phyloP scores from a whole-genome alignment of 2,113 vertebrate species.

The Zootoca vivipara region DNA sequence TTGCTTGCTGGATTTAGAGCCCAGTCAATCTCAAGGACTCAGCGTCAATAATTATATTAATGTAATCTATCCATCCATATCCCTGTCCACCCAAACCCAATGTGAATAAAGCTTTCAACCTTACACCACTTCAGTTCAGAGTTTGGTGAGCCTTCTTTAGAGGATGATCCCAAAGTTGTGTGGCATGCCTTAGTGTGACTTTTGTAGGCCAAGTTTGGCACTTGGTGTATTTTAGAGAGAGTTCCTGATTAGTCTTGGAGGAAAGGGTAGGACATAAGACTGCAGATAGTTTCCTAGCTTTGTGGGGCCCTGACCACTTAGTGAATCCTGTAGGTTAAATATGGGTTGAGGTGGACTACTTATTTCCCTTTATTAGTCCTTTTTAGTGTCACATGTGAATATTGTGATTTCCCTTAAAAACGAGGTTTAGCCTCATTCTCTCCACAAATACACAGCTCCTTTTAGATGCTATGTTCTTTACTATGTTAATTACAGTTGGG shows the following conservation, averaged over 20 bases:
- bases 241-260: not conserved
- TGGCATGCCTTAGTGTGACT: not conserved
- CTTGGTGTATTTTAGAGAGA: not conserved
- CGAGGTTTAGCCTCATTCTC: not conserved
- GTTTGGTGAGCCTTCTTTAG: not conserved
- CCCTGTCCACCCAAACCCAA: not conserved
- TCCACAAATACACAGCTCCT: not conserved
- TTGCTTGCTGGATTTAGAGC: not conserved
- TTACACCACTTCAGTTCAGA: not conserved
- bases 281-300: not conserved
- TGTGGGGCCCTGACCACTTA: not conserved
- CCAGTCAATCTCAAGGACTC: not conserved
- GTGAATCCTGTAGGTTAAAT: not conserved
- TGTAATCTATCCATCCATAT: not conserved
- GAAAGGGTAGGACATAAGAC: not conserved
- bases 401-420: not conserved
- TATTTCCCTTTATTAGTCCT: not conserved
- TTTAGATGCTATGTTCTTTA: constrained; percentile 19
- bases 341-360: not conserved
- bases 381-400: not conserved
- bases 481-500: constrained; percentile 27
- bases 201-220: not conserved
- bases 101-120: not conserved
- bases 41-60: not conserved
- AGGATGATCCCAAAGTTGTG: not conserved